Percentiles rank a stretch among this genome's conserved stretches.
These are phyloP conservation scores for Sminthurides aquaticus DNA, from an alignment of 2,888 invertebrate species.

Conservation along the genomic window DNA sequence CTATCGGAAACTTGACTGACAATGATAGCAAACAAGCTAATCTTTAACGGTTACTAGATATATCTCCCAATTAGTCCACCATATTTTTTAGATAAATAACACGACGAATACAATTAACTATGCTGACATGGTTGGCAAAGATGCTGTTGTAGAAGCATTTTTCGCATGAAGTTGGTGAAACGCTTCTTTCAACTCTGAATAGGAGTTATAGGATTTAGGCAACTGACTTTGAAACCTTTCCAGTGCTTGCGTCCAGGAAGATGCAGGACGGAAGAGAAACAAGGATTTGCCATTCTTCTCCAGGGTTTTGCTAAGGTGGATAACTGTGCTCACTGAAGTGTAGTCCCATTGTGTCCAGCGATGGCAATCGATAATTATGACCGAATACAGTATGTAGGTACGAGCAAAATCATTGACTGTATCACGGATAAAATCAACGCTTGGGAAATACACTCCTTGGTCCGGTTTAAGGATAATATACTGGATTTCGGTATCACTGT, in stretches of 20 bases:
- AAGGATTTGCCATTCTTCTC: slow-evolving; percentile 31
- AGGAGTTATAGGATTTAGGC: background rate
- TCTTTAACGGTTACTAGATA: too few species aligned
- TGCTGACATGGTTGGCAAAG: too few species aligned
- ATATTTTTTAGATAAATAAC: too few species aligned
- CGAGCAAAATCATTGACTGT: slow-evolving; percentile 25
- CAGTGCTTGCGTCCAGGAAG: slow-evolving; percentile 6
- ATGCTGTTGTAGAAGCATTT: too few species aligned
- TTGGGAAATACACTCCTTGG: slow-evolving; percentile 33
- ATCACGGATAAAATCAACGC: slow-evolving; percentile 33
- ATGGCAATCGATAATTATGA: slow-evolving; percentile 30
- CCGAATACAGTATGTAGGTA: slow-evolving; percentile 22
- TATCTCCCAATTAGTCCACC: too few species aligned
- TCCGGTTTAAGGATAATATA: slow-evolving; percentile 27
- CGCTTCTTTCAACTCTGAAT: background rate
- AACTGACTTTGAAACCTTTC: background rate
- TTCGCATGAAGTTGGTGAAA: background rate
- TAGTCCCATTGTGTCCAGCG: slow-evolving; percentile 31
- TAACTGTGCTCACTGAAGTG: slow-evolving; percentile 28
- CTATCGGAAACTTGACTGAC: too few species aligned
- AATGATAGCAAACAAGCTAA: too few species aligned
- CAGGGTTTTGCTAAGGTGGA: slow-evolving; percentile 31
- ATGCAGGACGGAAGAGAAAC: background rate
- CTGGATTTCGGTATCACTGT: slow-evolving; percentile 20
- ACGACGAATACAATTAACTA: too few species aligned